These are phyloP conservation scores for Varanus salvator DNA, from an alignment of 2,113 vertebrate species.

Conservation along the genomic window DNA sequence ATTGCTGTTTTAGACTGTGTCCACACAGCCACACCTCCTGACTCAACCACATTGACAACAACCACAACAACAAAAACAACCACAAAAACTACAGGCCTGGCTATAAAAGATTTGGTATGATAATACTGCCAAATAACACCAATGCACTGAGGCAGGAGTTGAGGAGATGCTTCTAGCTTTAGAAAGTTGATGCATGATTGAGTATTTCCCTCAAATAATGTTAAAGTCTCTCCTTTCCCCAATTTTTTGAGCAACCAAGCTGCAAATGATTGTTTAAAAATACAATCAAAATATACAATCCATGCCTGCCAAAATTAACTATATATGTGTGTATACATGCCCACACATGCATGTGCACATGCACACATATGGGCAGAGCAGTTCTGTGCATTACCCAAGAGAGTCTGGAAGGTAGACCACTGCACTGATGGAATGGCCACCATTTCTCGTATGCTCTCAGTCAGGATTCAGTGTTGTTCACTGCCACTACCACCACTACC, in stretches of 20 bases:
- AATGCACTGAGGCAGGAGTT: not conserved
- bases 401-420: not conserved
- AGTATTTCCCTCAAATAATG: not conserved
- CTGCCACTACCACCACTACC: not conserved
- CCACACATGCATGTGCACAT: too few relatives aligned
- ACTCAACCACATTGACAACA: not conserved
- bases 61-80: too few relatives aligned
- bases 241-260: not conserved
- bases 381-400: not conserved
- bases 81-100: too few relatives aligned
- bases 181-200: constrained; percentile 21
- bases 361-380: not conserved
- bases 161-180: constrained; percentile 1
- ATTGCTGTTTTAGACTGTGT: too few relatives aligned
- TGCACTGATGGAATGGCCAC: not conserved
- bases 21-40: too few relatives aligned
- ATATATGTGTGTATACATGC: too few relatives aligned
- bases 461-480: too few relatives aligned
- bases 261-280: not conserved
- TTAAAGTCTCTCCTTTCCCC: not conserved
- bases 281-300: not conserved
- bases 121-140: constrained; percentile 25
- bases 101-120: not conserved
- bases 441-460: not conserved
- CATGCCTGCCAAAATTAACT: not conserved